These are phyloP conservation scores for Cyprinella venusta DNA, from an alignment of 2,797 vertebrate genomes.

Conservation along the genomic window DNA sequence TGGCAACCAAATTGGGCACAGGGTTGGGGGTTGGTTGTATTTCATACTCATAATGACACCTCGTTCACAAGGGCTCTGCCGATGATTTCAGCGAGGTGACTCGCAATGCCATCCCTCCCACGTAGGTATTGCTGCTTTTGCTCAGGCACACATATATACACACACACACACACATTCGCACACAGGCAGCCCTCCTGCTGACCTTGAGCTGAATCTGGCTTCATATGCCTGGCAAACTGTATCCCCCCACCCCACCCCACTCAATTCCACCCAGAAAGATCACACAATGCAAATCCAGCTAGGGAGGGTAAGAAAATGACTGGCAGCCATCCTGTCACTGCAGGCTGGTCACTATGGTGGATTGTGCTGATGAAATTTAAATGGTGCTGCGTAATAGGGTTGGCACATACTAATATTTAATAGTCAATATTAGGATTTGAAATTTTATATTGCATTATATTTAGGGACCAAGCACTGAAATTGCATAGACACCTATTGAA, in stretches of 20 bases:
- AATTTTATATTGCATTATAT: neutral
- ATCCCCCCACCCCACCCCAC: conserved; percentile 25
- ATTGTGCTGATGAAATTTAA: conserved; percentile 55
- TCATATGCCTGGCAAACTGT: conserved; percentile 56
- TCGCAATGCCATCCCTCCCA: conserved; percentile 48
- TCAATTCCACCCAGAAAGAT: conserved; percentile 49
- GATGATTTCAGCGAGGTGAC: conserved; percentile 57
- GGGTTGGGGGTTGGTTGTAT: conserved; percentile 31
- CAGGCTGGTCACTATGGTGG: conserved; percentile 56
- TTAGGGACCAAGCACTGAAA: too few relatives aligned
- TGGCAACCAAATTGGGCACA: conserved; percentile 54
- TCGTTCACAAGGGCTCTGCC: conserved; percentile 52
- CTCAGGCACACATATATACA: neutral
- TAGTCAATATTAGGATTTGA: neutral
- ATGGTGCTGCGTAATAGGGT: neutral
- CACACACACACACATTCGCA: neutral
- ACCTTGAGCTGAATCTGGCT: conserved; percentile 60
- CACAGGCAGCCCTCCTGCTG: conserved; percentile 50
- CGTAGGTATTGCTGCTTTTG: conserved; percentile 1
- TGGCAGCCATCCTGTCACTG: conserved; percentile 40
- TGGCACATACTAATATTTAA: neutral
- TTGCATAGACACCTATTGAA: too few relatives aligned
- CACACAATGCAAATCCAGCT: conserved; percentile 60
- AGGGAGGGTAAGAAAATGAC: conserved; percentile 32
- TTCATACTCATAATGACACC: conserved; percentile 56